Conservation (phyloP, 2,888 invertebrate genomes). For the Dilophus febrilis region DNA sequence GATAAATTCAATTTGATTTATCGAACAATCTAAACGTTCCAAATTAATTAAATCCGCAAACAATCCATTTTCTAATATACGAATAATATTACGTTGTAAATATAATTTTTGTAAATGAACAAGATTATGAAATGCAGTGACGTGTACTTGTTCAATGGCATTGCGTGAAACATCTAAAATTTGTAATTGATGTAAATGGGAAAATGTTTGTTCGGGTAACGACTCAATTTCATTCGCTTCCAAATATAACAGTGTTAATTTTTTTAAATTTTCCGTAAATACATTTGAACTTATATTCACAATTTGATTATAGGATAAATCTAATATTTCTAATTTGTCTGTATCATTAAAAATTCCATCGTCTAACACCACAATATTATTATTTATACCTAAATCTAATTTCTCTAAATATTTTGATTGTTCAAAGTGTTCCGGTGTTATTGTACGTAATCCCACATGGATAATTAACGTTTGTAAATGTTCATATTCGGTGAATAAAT, state of each 20-base stretch:
- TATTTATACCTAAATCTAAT: background rate
- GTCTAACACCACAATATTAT: background rate
- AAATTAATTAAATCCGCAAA: background rate
- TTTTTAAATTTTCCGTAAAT: background rate
- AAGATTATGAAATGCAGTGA: background rate
- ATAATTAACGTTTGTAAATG: background rate
- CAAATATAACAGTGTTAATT: background rate
- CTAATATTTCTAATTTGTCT: background rate
- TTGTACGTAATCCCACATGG: background rate
- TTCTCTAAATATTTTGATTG: background rate
- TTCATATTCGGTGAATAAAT: background rate
- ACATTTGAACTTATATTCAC: background rate
- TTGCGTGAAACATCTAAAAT: background rate
- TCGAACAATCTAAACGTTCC: conserved; percentile 1
- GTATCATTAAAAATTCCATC: background rate
- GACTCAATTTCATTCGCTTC: background rate
- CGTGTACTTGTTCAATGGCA: background rate
- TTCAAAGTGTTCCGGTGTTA: background rate
- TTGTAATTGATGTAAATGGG: background rate
- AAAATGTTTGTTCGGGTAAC: background rate
- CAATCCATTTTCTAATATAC: background rate
- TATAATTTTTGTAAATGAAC: background rate
- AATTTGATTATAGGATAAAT: conserved; percentile 1
- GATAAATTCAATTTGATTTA: background rate
- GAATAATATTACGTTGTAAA: background rate